Evolutionary conservation across 37 sponge, comb jelly and placozoan genomes (phyloP).

Genomic region (Tethya wilhelma): DNA sequence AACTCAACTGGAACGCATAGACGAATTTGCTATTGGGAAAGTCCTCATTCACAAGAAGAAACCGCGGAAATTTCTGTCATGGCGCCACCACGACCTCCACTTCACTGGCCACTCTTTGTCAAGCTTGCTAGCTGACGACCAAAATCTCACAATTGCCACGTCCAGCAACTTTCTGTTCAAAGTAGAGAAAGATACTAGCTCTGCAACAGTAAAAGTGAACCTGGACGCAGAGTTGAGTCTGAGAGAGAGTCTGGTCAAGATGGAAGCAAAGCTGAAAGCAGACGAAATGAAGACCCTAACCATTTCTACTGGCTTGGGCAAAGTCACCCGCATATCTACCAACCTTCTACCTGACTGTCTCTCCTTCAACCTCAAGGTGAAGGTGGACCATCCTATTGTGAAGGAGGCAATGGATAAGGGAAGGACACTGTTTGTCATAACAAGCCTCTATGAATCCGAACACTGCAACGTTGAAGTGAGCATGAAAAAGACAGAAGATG

Average conservation of each 20-base stretch:
- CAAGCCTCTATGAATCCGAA: conserved; percentile 47
- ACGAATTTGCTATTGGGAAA: conserved; percentile 63
- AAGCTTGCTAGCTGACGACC: conserved; percentile 39
- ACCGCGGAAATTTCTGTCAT: conserved; percentile 49
- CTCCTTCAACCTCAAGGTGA: conserved; percentile 7
- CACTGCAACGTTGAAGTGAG: conserved; percentile 14
- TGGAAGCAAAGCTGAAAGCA: conserved; percentile 29
- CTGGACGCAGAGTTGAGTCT: conserved; percentile 39
- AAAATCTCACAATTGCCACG: conserved; percentile 1
- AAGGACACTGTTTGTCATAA: conserved; percentile 50
- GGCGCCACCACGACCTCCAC: conserved; percentile 57
- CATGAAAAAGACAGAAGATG: not conserved
- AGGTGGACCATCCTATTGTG: conserved; percentile 54
- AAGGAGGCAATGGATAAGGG: conserved; percentile 58
- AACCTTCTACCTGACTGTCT: conserved; percentile 19
- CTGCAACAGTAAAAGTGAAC: conserved; percentile 19
- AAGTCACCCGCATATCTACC: conserved; percentile 33
- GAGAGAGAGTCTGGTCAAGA: conserved; percentile 4
- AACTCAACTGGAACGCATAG: conserved; percentile 42
- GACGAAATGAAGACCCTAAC: conserved; percentile 35
- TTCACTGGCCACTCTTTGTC: conserved; percentile 56
- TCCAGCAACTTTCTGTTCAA: conserved; percentile 4
- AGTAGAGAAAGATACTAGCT: conserved; percentile 5
- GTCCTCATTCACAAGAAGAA: conserved; percentile 61
- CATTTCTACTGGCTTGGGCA: conserved; percentile 51